A percentile compares a stretch with the other conserved stretches of the same genome.
Conservation (phyloP, 2,797 vertebrate genomes). For the Lates japonicus region DNA sequence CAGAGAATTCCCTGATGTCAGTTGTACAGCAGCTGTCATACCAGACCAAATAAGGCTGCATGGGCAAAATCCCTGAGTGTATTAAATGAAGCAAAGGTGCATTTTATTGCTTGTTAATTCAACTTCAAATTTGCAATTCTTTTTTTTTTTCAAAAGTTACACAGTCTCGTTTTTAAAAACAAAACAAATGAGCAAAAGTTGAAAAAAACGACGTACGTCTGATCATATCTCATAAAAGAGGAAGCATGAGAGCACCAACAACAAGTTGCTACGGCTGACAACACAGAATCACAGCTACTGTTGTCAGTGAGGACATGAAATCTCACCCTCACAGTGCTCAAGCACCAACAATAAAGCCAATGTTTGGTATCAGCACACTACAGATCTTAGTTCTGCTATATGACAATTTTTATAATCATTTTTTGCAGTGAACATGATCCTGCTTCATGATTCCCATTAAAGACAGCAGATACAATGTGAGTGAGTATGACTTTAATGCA, state of each 20-base stretch:
- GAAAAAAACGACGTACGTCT: background rate
- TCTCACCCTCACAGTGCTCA: slow-evolving; percentile 3
- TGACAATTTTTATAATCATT: background rate
- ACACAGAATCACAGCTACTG: slow-evolving; percentile 38
- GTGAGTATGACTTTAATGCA: background rate
- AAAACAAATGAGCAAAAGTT: slow-evolving; percentile 9
- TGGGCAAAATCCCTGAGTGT: background rate
- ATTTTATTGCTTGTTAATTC: background rate
- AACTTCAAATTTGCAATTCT: background rate
- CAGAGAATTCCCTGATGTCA: background rate
- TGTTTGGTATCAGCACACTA: background rate
- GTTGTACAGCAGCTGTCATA: background rate
- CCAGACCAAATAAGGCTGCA: background rate
- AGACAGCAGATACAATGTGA: slow-evolving; percentile 14
- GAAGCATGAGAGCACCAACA: slow-evolving; percentile 5
- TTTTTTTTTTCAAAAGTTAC: too few relatives aligned
- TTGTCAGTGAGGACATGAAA: slow-evolving; percentile 30
- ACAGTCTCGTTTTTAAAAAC: background rate
- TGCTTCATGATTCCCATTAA: background rate
- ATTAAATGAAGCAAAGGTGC: background rate
- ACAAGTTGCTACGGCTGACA: slow-evolving; percentile 8
- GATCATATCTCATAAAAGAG: background rate
- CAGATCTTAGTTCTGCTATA: background rate
- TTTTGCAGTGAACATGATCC: slow-evolving; percentile 11
- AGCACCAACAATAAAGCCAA: background rate